Evolutionary conservation across 2,888 invertebrate genomes (phyloP).

Genomic region (Cryptocephalus primarius): DNA sequence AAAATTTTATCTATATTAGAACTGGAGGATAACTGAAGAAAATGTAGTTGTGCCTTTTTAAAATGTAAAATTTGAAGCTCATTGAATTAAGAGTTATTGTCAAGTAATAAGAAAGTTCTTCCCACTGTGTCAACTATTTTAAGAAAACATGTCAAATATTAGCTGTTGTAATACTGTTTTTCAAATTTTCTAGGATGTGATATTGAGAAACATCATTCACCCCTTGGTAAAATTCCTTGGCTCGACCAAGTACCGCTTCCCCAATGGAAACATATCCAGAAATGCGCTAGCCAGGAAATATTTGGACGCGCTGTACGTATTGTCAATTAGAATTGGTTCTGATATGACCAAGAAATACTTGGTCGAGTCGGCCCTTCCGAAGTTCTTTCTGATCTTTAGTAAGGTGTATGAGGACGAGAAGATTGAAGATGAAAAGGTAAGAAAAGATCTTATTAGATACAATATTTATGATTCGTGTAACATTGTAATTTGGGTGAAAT

Average conservation of each 20-base stretch:
- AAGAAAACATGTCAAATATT: too few species aligned
- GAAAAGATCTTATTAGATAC: too few species aligned
- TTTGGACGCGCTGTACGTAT: slow-evolving; percentile 68
- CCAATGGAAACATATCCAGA: slow-evolving; percentile 66
- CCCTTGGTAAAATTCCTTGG: slow-evolving; percentile 74
- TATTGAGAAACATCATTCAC: slow-evolving; percentile 72
- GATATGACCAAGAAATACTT: slow-evolving; percentile 68
- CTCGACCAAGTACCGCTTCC: slow-evolving; percentile 69
- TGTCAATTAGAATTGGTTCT: slow-evolving; percentile 64
- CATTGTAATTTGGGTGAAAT: too few species aligned
- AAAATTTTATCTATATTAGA: too few species aligned
- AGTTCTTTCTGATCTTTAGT: slow-evolving; percentile 74
- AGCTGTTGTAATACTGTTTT: not conserved
- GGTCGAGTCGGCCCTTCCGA: slow-evolving; percentile 56
- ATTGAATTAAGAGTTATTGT: too few species aligned
- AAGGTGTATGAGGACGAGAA: slow-evolving; percentile 49
- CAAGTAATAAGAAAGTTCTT: too few species aligned
- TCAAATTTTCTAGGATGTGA: slow-evolving; percentile 56
- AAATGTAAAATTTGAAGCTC: too few species aligned
- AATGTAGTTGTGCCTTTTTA: too few species aligned
- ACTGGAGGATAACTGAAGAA: too few species aligned
- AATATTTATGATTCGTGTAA: too few species aligned
- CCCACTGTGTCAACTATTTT: too few species aligned
- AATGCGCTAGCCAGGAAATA: slow-evolving; percentile 70
- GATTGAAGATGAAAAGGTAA: slow-evolving; percentile 4